phyloP scores from a whole-genome alignment of 2,113 vertebrate genomes.

The Dasypus novemcinctus region DNA sequence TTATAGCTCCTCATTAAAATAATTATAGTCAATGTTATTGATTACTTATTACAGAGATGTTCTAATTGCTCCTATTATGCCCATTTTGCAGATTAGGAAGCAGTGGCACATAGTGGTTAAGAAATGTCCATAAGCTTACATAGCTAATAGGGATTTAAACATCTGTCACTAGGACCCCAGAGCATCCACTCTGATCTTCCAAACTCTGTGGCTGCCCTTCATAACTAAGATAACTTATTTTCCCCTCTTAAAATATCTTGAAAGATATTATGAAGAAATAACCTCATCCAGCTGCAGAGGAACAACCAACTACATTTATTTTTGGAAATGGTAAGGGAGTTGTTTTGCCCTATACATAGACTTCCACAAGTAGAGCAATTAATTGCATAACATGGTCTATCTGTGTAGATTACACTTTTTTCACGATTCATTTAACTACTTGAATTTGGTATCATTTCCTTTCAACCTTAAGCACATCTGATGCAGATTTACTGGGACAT shows the following conservation, averaged over 20 bases:
- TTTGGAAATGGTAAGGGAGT: conserved; percentile 64
- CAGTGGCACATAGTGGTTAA: conserved; percentile 6
- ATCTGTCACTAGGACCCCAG: neutral
- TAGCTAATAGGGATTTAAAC: neutral
- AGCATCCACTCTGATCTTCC: neutral
- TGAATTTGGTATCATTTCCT: conserved; percentile 72
- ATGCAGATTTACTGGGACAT: conserved; percentile 70
- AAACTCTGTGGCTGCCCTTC: neutral
- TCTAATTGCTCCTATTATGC: neutral
- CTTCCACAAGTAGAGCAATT: conserved; percentile 71
- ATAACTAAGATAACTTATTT: conserved; percentile 33
- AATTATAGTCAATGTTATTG: neutral
- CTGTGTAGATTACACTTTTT: conserved; percentile 72
- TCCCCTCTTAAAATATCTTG: conserved; percentile 31
- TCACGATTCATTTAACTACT: conserved; percentile 72
- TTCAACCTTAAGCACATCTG: conserved; percentile 74
- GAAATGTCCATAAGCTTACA: neutral
- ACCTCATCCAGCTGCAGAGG: conserved; percentile 48
- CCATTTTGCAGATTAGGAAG: conserved; percentile 24
- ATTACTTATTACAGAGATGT: conserved; percentile 1
- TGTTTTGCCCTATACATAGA: conserved; percentile 68
- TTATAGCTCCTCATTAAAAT: neutral
- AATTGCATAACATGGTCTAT: conserved; percentile 68
- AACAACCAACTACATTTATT: conserved; percentile 63
- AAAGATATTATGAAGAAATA: conserved; percentile 48